phyloP scores from a whole-genome alignment of 2,888 invertebrate genomes.

The Labia minor region DNA sequence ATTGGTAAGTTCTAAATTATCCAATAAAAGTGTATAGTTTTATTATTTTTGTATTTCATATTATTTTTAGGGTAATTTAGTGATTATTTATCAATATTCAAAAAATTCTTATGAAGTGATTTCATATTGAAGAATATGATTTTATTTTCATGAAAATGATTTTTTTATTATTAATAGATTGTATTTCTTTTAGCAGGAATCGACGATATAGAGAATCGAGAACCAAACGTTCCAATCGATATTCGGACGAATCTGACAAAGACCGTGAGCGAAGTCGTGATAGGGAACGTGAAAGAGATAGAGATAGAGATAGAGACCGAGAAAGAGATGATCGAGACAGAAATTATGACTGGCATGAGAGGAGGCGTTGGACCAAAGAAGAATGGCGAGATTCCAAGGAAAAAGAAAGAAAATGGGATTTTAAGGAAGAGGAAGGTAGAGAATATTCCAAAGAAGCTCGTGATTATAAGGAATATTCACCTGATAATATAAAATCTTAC shows the following conservation, averaged over 20 bases:
- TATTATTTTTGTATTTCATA: too few species aligned
- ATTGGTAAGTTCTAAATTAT: too few species aligned
- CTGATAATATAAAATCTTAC: neutral
- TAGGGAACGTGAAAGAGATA: neutral
- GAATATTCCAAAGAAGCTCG: neutral
- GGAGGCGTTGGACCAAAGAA: neutral
- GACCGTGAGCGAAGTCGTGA: neutral
- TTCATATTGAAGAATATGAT: too few species aligned
- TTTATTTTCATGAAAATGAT: too few species aligned
- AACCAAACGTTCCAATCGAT: neutral
- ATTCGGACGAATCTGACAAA: neutral
- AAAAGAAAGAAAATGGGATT: conserved; percentile 19
- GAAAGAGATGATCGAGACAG: neutral
- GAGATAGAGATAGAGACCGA: neutral
- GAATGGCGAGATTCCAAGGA: conserved; percentile 17
- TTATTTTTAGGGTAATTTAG: too few species aligned
- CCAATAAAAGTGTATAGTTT: too few species aligned
- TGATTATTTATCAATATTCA: too few species aligned
- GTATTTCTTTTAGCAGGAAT: neutral
- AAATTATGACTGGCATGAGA: neutral
- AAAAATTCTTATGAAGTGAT: too few species aligned
- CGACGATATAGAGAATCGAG: neutral
- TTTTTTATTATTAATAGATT: too few species aligned
- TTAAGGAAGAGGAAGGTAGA: neutral
- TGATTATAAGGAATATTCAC: neutral